Percentiles rank a stretch among this genome's conserved stretches.
Conservation (phyloP, 2,797 vertebrate genomes). For the Masticophis lateralis region DNA sequence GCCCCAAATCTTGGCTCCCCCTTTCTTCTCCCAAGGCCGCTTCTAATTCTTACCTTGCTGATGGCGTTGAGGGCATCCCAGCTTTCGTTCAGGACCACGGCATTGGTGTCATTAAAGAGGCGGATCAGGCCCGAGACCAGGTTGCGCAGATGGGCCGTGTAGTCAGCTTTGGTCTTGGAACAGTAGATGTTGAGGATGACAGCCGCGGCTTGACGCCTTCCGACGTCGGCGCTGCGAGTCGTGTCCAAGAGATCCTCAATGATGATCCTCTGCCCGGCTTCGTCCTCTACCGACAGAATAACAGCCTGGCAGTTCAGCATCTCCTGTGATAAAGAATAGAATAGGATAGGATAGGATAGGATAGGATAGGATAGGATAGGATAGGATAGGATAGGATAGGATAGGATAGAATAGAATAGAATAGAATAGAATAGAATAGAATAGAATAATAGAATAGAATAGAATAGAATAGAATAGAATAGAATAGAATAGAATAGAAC, state of each 20-base stretch:
- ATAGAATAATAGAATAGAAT: too few relatives aligned
- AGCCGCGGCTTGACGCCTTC: slow-evolving; percentile 87
- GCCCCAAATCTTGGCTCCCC: not conserved
- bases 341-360: too few relatives aligned
- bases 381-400: too few relatives aligned
- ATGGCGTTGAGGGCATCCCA: slow-evolving; percentile 97
- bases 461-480: too few relatives aligned
- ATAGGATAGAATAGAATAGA: too few relatives aligned
- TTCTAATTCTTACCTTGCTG: slow-evolving; percentile 82
- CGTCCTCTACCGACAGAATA: slow-evolving; percentile 94
- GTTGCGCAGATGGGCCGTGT: slow-evolving; percentile 83
- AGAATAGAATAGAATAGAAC: too few relatives aligned
- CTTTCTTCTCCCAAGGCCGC: fast-evolving
- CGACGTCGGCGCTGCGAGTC: slow-evolving; percentile 83
- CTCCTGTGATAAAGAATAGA: slow-evolving; percentile 72
- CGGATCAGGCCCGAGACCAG: slow-evolving; percentile 92
- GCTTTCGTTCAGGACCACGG: slow-evolving; percentile 89
- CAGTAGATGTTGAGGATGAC: slow-evolving; percentile 94
- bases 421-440: too few relatives aligned
- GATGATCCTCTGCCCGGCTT: slow-evolving; percentile 91
- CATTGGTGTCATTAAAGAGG: slow-evolving; percentile 89
- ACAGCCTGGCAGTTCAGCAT: slow-evolving; percentile 92
- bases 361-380: too few relatives aligned
- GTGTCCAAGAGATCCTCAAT: slow-evolving; percentile 93
- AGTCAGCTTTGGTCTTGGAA: slow-evolving; percentile 89